phyloP scores from a whole-genome alignment of 2,888 invertebrate genomes.

The Vannuccia rotundouncinata region DNA sequence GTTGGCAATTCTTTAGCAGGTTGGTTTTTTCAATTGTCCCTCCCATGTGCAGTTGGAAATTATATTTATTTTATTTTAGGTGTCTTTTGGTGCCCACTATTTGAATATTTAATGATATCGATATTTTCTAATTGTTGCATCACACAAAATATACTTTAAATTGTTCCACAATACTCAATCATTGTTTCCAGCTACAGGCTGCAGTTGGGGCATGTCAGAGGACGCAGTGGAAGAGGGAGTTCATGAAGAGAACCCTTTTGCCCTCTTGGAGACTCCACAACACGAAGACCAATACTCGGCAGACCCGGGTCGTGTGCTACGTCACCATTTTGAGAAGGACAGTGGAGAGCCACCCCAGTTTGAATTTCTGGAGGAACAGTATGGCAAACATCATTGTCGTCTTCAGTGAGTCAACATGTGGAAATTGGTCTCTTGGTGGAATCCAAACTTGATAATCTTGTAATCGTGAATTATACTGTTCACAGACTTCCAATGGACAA shows the following conservation, averaged over 20 bases:
- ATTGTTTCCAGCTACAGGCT: too few species aligned
- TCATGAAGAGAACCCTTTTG: background rate
- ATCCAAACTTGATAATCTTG: too few species aligned
- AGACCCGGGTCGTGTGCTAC: constrained; percentile 87
- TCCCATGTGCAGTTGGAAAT: too few species aligned
- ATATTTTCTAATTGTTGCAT: too few species aligned
- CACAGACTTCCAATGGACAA: constrained; percentile 70
- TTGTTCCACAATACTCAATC: too few species aligned
- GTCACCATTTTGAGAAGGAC: constrained; percentile 89
- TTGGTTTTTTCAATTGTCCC: too few species aligned
- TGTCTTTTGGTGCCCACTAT: too few species aligned
- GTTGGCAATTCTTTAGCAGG: constrained; percentile 20
- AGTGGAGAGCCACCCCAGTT: constrained; percentile 56
- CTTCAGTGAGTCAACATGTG: constrained; percentile 32
- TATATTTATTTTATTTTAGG: too few species aligned
- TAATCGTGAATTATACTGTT: too few species aligned
- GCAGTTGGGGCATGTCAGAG: constrained; percentile 29
- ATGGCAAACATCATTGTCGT: constrained; percentile 30
- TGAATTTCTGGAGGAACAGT: constrained; percentile 35
- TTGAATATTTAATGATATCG: too few species aligned
- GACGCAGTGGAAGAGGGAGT: constrained; percentile 29
- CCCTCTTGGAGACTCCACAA: background rate
- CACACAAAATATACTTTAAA: too few species aligned
- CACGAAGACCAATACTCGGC: constrained; percentile 81
- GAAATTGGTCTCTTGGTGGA: too few species aligned